A percentile compares a stretch with the other conserved stretches of the same genome.
Evolutionary conservation across 1,140 invertebrate genomes (phyloP).

Genomic region (Drosophila parabipectinata): DNA sequence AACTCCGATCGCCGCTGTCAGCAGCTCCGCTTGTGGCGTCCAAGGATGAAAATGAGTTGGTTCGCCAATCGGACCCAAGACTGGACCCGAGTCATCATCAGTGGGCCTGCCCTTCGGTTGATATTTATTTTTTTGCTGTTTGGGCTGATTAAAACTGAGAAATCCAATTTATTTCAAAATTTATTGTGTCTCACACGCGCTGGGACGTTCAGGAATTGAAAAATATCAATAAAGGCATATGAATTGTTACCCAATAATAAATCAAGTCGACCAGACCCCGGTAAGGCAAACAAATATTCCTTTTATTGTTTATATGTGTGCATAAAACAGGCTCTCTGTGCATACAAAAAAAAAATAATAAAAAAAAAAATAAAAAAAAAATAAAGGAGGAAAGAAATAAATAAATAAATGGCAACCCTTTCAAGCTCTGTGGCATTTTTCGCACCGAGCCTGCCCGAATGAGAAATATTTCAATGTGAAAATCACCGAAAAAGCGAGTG

Average conservation of each 20-base stretch:
- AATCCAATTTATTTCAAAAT: slow-evolving; percentile 82
- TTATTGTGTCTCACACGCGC: slow-evolving; percentile 80
- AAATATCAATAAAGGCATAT: slow-evolving; percentile 82
- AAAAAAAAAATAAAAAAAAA: not conserved
- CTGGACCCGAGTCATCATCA: slow-evolving; percentile 34
- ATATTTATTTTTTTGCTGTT: slow-evolving; percentile 54
- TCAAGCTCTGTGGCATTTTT: slow-evolving; percentile 60
- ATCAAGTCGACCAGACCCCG: slow-evolving; percentile 55
- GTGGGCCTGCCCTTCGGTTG: slow-evolving; percentile 64
- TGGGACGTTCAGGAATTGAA: slow-evolving; percentile 77
- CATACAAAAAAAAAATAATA: slow-evolving; percentile 19
- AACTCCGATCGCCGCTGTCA: slow-evolving; percentile 58
- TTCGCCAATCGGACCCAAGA: slow-evolving; percentile 5
- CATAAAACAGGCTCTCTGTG: slow-evolving; percentile 5
- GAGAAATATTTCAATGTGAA: slow-evolving; percentile 78
- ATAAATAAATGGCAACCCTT: slow-evolving; percentile 3
- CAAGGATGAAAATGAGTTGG: slow-evolving; percentile 24
- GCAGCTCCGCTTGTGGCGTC: slow-evolving; percentile 67
- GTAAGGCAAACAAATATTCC: slow-evolving; percentile 73
- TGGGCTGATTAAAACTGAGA: slow-evolving; percentile 80
- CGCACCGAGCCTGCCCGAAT: slow-evolving; percentile 60
- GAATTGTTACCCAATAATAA: slow-evolving; percentile 82
- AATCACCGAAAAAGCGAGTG: slow-evolving; percentile 73
- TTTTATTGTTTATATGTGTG: slow-evolving; percentile 74
- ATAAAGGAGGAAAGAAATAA: not conserved